These are phyloP conservation scores for Gavia stellata DNA, from an alignment of 2,113 vertebrate genomes.

Conservation along the genomic window DNA sequence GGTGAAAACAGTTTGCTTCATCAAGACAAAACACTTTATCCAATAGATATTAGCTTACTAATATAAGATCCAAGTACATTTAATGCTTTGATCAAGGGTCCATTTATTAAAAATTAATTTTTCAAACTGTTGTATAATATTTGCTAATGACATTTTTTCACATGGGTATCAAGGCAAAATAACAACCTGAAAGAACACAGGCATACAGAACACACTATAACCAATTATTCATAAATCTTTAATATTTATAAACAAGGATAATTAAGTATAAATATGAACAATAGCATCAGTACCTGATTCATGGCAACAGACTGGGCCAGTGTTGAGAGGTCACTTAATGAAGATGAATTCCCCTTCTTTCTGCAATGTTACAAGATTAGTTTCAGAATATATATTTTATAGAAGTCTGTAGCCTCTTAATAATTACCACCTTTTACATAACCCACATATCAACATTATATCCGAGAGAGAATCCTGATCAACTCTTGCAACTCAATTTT, in stretches of 20 bases:
- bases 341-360: conserved; percentile 59
- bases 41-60: not conserved
- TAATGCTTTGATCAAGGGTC: not conserved
- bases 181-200: not conserved
- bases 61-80: not conserved
- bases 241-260: not conserved
- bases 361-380: conserved; percentile 19
- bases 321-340: conserved; percentile 54
- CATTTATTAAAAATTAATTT: not conserved
- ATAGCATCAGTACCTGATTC: conserved; percentile 55
- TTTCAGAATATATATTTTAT: not conserved
- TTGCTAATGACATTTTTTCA: not conserved
- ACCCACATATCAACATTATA: not conserved
- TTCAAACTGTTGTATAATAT: not conserved
- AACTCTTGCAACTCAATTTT: not conserved
- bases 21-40: not conserved
- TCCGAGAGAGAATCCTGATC: not conserved
- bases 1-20: not conserved
- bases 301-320: conserved; percentile 7
- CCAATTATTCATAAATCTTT: not conserved
- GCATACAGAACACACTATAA: not conserved
- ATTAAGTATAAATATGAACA: not conserved
- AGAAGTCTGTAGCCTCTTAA: not conserved
- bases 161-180: not conserved
- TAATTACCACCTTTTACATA: not conserved